Base-by-base conservation (phyloP, 2,888 invertebrate species). In the Ypsolopha scabrella region DNA sequence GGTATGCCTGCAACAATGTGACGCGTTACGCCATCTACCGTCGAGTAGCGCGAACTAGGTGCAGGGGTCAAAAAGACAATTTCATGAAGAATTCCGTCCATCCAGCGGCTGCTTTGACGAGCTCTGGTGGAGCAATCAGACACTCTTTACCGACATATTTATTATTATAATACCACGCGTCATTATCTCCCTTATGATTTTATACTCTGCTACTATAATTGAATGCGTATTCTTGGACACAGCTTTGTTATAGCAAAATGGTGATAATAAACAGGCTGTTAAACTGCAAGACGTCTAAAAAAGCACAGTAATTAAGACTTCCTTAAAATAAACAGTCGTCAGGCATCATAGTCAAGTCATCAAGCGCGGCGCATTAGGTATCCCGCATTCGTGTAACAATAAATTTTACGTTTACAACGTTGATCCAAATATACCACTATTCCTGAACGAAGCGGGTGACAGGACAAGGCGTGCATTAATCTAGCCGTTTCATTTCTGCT, bases 61-160 rank as follows among this genome's bases (percentile, higher is more conserved):
- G 72, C 65, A 68, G 72, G 74, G 81, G 80, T 80, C 78, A 80
- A 76, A 70, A 65, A 36, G 47, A 75, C 76, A 67, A 76, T 77
- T 79, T 72, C 57, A 67, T 65, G 63, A 70, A 68, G 83, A 81
- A 85, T 86, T 74, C 66, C 56, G 63, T 73, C 64, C 74, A 68
- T 70, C 68, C 67, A 65, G 80, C 82, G 81, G 81, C 65, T 61
- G 71, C 86, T 86, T 86, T 86, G 86, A 85, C 72, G 78, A 68
- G 65, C 81, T 79, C 85, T 85, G 79, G 81, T 82, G 80, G 79
- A 79, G 83, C 80, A 85, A 86, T 86, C 86, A 83, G 78, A 64
- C 24, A 76, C 82, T 77, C 76, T 76, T 85, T 85, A 83, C 79
- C 70, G 78, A 71, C 78, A 81, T 85, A 85, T 86, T 86, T 85